Conservation (phyloP, 2,888 invertebrate species). For the Ochropleura plecta region DNA sequence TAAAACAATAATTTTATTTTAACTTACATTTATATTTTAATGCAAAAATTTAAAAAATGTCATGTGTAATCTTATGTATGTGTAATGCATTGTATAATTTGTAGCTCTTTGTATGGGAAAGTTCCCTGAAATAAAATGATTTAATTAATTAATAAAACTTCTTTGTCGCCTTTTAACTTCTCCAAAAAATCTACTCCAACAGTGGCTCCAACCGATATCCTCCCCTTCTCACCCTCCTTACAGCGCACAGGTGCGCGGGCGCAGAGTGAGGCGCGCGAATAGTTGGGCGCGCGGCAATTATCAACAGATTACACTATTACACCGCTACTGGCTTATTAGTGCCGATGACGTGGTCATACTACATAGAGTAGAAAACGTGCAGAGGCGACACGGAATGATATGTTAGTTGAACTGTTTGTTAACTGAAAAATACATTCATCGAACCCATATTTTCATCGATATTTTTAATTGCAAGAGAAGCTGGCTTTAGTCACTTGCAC, state of each 20-base stretch:
- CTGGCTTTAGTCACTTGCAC: too few species aligned
- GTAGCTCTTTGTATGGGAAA: too few species aligned
- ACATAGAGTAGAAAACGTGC: constrained; percentile 17
- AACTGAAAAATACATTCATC: not conserved
- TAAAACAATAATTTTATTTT: too few species aligned
- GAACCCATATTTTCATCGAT: not conserved
- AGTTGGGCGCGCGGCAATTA: constrained; percentile 61
- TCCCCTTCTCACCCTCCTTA: constrained; percentile 11
- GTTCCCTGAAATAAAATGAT: too few species aligned
- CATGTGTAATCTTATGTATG: too few species aligned
- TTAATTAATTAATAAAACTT: too few species aligned
- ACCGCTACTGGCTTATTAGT: constrained; percentile 85
- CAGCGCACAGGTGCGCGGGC: constrained; percentile 61
- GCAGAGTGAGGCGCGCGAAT: constrained; percentile 57
- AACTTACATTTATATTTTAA: too few species aligned
- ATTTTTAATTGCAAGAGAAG: not conserved
- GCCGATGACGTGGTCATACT: constrained; percentile 83
- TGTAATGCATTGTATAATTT: too few species aligned
- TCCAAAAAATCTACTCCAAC: not conserved
- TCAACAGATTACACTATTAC: constrained; percentile 80
- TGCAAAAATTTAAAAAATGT: too few species aligned
- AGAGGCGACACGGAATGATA: constrained; percentile 6
- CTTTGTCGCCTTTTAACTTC: too few species aligned
- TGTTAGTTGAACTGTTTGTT: too few species aligned
- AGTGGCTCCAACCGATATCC: not conserved